Evolutionary conservation across 2,888 invertebrate genomes (phyloP), one percentile per base, ranked within the genome.

Genomic region (Meloe dianella): DNA sequence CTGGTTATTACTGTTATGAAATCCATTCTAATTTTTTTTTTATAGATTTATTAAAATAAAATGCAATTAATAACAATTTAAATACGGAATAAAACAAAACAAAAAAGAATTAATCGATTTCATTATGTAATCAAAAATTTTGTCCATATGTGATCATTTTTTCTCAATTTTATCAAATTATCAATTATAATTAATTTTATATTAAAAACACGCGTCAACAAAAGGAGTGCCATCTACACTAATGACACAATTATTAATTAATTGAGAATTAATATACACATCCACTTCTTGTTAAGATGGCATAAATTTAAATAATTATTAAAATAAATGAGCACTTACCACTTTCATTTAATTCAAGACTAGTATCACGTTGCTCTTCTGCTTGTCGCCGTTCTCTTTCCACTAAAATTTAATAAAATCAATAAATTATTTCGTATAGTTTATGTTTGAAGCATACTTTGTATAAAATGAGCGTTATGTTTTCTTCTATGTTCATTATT

Each of bases 401-500:
- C 77, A 79, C 84, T 5, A 81, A 82, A 62, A 47, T 61, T 67
- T 32, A 61, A 51, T 20, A 17, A n/a, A 38, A 51, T 63, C 24
- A 61, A 60, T 20, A 61, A 63, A 30, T 32, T 60, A 54, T 65
- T n/a, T n/a, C 14, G 12, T 54, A 57, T 17, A 61, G 7, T 17
- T 17, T 17, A 12, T 14, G 32, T 35, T 35, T 35, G 12, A 7
- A 17, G 17, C 82, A 83, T 80, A 86, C 86, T 81, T 73, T 83
- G 83, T 17, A 83, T 77, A 71, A 85, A 83, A 70, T 84, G 80
- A n/a, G 84, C 78, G 73, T 82, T 83, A 12, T 83, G 82, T 75
- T 85, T 85, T 63, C 84, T 74, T 38, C 81, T 77, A 67, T 83
- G 81, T 64, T 85, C 85, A 63, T 77, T 77, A 54, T 75, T 77